Evolutionary conservation across 2,797 vertebrate genomes (phyloP).

Genomic region (Neopelma chrysocephalum): DNA sequence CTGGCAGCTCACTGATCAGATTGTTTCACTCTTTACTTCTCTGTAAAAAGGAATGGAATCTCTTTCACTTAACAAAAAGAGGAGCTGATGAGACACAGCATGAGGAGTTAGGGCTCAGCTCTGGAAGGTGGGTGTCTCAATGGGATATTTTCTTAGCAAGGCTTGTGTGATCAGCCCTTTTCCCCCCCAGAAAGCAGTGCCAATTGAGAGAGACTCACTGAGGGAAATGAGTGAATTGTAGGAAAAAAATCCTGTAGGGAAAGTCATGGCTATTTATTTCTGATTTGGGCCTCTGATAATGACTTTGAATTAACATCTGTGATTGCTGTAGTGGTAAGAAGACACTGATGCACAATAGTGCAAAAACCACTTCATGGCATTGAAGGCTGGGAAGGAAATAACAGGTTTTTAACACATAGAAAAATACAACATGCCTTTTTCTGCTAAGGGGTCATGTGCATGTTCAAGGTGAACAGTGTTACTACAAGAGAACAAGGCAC

Average conservation of each 20-base stretch:
- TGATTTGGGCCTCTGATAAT: conserved; percentile 2
- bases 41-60: neutral
- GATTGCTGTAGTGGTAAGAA: neutral
- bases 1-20: neutral
- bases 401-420: neutral
- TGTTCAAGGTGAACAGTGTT: neutral
- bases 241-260: conserved; percentile 13
- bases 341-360: neutral
- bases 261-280: conserved; percentile 32
- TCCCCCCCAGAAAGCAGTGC: neutral
- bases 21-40: neutral
- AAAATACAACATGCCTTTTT: neutral
- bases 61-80: neutral
- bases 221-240: neutral
- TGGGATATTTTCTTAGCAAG: neutral
- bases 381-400: conserved; percentile 5
- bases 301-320: conserved; percentile 40
- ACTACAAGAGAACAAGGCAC: neutral
- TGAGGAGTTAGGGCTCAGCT: neutral
- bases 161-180: neutral
- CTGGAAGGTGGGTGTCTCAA: neutral
- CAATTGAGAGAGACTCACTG: neutral
- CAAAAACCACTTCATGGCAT: neutral
- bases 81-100: neutral
- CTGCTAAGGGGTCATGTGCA: neutral